phyloP scores from a whole-genome alignment of 2,888 invertebrate species.

The Agrochola litura region DNA sequence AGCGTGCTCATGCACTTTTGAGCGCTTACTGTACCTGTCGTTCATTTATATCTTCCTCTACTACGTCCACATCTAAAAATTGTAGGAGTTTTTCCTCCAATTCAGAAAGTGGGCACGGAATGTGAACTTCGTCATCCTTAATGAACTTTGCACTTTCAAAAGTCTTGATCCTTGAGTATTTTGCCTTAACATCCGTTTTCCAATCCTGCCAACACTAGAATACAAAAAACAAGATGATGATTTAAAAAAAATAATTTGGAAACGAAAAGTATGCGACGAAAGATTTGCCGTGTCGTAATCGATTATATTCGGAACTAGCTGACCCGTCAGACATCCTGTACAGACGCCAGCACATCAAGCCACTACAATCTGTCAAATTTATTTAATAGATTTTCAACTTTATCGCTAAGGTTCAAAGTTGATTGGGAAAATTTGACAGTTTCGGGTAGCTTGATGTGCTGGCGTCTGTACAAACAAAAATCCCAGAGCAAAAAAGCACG shows the following conservation, averaged over 20 bases:
- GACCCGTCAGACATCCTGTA: no score
- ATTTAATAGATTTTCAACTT: no score
- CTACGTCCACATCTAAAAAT: neutral
- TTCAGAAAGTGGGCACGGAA: neutral
- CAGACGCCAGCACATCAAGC: no score
- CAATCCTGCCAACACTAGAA: conserved; percentile 7
- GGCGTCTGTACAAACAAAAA: no score
- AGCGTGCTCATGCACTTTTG: no score
- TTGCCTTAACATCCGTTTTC: neutral
- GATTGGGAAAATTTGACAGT: no score
- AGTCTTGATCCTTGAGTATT: neutral
- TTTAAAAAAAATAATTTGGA: neutral
- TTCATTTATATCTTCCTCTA: neutral
- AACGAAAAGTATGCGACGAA: neutral
- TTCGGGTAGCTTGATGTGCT: no score
- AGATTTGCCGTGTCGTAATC: neutral
- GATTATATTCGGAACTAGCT: neutral
- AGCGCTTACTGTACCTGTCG: no score
- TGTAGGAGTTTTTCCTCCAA: neutral
- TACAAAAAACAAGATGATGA: neutral
- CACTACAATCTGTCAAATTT: no score
- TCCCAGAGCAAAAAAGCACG: no score
- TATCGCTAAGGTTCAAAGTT: no score
- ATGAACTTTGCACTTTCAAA: neutral
- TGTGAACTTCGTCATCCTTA: neutral